Evolutionary conservation across 2,113 vertebrate genomes (phyloP).

Genomic region (Tautogolabrus adspersus): DNA sequence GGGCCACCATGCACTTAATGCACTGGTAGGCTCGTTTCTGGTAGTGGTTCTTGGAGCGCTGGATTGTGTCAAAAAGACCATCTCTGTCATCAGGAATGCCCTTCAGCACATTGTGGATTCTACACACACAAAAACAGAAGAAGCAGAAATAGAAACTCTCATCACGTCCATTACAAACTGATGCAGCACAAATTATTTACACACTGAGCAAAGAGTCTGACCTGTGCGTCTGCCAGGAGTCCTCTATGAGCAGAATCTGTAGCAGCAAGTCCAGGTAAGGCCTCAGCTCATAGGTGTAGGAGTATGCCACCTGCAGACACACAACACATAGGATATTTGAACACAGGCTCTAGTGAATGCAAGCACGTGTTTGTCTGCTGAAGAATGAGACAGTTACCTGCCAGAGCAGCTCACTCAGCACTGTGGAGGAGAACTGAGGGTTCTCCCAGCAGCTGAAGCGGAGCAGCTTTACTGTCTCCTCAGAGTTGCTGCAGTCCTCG

Average conservation of each 20-base stretch:
- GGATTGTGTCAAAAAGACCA: conserved; percentile 99
- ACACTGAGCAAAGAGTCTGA: conserved; percentile 62
- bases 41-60: conserved; percentile 99
- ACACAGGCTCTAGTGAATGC: neutral
- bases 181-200: no score
- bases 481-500: conserved; percentile 99
- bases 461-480: conserved; percentile 98
- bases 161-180: neutral
- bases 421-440: conserved; percentile 98
- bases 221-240: conserved; percentile 99
- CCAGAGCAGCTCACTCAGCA: conserved; percentile 99
- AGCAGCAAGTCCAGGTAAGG: conserved; percentile 98
- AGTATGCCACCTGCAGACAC: conserved; percentile 92
- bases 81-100: conserved; percentile 98
- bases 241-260: conserved; percentile 97
- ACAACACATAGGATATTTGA: neutral
- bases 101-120: conserved; percentile 99
- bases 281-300: conserved; percentile 97
- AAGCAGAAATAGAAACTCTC: neutral
- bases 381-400: conserved; percentile 85
- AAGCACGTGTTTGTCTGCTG: neutral
- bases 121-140: conserved; percentile 64
- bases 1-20: conserved; percentile 99
- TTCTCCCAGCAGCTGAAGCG: conserved; percentile 99
- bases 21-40: conserved; percentile 99